Base-by-base conservation (phyloP, 2,888 invertebrate species). In the Microctonus hyperodae region DNA sequence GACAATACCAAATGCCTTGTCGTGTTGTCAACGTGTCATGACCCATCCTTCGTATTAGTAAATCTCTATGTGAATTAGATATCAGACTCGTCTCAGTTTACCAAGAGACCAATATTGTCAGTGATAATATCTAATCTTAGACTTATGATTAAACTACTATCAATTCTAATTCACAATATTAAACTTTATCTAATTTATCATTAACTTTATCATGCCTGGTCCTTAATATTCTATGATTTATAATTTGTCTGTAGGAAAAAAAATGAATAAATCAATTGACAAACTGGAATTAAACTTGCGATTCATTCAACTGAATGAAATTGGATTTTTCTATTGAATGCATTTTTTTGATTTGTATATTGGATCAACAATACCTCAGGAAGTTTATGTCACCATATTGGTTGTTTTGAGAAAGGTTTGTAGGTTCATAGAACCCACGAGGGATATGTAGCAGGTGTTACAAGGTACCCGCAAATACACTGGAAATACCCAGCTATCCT, bases 21-120 rank as follows among this genome's bases (percentile, higher is more conserved):
- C 37, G 25, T 59, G 63, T 67, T 67, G 67, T 67, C 67, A 67
- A 67, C 63, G 59, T 63, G 63, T 67, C 58, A 67, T 33, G 25
- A 23, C 9, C 37, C 16, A 37, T 35, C 31, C 20, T 31, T 23
- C 23, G 51, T 62, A 23, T 62, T 53, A 22, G 62, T 33, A 31
- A 23, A 33, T 51, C 13, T 50, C 22, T 50, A 61, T 51, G 31
- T 50, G 51, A 50, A 31, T 23, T 53, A 16, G 16, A 44, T 44
- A 44, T 44, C 44, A 16, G 16, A 44, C 16, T 44, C 44, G 16
- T 44, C 44, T 44, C 16, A 25, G 51, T 51, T 51, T 51, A 25
- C 51, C 13, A n/a, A 22, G n/a, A 40, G 22, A n/a, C 23, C 23
- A 51, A 51, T 51, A 25, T 25, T 13, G 51, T 51, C 13, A 11